Evolutionary conservation across 2,797 vertebrate genomes (phyloP).

Genomic region (Cryptoblepharus egeriae): DNA sequence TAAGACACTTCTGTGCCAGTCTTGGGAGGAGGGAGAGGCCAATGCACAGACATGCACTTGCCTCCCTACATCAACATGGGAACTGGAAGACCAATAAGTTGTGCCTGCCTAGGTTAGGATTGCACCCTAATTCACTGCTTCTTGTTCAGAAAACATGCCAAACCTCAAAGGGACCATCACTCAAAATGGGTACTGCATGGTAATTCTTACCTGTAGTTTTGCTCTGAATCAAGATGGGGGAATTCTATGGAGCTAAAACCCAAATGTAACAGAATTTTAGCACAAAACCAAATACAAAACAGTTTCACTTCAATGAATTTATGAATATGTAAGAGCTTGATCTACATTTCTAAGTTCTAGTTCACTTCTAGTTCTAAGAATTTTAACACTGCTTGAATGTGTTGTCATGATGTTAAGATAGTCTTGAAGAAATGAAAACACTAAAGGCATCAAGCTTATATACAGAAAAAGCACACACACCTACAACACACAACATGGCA

Average conservation of each 20-base stretch:
- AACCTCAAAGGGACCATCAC: background rate
- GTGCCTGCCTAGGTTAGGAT: no score
- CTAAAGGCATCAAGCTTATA: no score
- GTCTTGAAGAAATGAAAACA: background rate
- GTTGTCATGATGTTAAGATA: background rate
- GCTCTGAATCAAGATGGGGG: conserved; percentile 58
- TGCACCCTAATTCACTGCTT: background rate
- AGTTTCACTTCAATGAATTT: background rate
- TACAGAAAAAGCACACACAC: background rate
- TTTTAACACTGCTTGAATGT: background rate
- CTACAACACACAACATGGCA: no score
- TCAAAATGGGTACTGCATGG: conserved; percentile 2
- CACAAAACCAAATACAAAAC: conserved; percentile 25
- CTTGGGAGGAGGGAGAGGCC: no score
- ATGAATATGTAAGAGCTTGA: background rate
- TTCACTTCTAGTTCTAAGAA: background rate
- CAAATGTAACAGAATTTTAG: conserved; percentile 57
- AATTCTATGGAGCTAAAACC: conserved; percentile 72
- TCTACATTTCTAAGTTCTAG: background rate
- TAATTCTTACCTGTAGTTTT: conserved; percentile 77
- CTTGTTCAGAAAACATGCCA: background rate
- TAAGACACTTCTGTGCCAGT: no score
- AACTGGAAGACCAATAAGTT: no score
- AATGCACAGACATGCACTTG: no score
- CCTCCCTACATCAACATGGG: no score